Evolutionary conservation across 2,797 vertebrate species (phyloP), one percentile per base, ranked within the genome.

Genomic region (Arvicola amphibius): DNA sequence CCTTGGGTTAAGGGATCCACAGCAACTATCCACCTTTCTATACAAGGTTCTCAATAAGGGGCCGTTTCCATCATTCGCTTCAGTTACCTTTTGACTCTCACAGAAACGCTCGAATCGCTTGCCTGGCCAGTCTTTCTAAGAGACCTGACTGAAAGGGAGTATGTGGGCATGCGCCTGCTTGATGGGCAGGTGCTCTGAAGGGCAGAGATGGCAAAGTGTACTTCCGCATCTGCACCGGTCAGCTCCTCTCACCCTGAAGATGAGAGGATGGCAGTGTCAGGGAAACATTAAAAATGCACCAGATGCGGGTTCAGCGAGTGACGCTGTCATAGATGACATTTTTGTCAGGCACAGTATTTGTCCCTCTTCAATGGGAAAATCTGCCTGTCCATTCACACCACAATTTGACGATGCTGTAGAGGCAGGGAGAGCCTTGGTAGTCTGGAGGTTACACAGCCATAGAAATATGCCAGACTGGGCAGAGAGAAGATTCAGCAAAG

Each of bases 261-360:
- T 69, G 40, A 88, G 32, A 67, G 73, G 80, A 21, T 83, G 6
- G 46, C 51, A 48, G 12, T n/a, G 6, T 80, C 79, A 83, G 48
- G 34, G 37, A 93, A 96, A 91, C 37, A 16, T 40, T 9, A 53
- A 94, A 95, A 87, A 92, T 19, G 85, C 53, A 87, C 59, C 59
- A 88, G 40, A 74, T 14, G 46, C 46, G 29, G 23, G 93, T 81
- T 81, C 43, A 76, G 69, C 51, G 53, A 94, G 46, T 91, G 77
- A 59, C n/a, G 12, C 32, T 63, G 63, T 37, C 78, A 29, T 3
- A n/a, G n/a, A 74, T 51, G 80, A 53, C 8, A 10, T 25, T 69
- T 88, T 59, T 74, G 43, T 90, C 37, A 34, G 27, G 21, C 29
- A 43, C 23, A 80, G 69, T 79, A 86, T 83, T 86, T 92, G 53